Conservation (phyloP, 2,797 vertebrate genomes). For the Schizopygopsis pylzovi region DNA sequence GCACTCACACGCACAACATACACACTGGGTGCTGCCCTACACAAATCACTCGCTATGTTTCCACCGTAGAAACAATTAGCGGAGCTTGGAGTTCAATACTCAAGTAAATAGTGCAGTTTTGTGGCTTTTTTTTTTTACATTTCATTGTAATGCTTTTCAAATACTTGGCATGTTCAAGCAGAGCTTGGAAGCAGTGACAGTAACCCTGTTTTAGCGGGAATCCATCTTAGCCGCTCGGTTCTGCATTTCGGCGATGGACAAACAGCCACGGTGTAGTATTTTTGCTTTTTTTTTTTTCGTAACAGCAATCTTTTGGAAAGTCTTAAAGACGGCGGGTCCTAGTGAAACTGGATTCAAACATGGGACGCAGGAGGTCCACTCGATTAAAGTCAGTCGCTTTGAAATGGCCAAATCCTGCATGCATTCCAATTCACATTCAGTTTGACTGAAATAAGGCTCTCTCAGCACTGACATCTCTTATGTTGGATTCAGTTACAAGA, state of each 20-base stretch:
- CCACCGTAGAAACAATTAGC: slow-evolving; percentile 7
- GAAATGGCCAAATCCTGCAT: slow-evolving; percentile 58
- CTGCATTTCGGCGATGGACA: slow-evolving; percentile 1
- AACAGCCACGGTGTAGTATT: slow-evolving; percentile 36
- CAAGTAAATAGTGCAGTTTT: slow-evolving; percentile 42
- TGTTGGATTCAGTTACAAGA: slow-evolving; percentile 52
- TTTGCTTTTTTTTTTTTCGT: slow-evolving; percentile 40
- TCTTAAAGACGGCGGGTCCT: slow-evolving; percentile 50
- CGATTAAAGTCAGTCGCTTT: slow-evolving; percentile 44
- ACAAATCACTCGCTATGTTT: slow-evolving; percentile 39
- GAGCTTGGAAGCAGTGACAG: slow-evolving; percentile 12
- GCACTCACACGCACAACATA: slow-evolving; percentile 72
- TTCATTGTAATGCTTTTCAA: not conserved
- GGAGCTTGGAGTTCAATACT: not conserved
- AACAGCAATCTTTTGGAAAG: slow-evolving; percentile 52
- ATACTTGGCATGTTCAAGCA: slow-evolving; percentile 45
- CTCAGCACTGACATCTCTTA: slow-evolving; percentile 51
- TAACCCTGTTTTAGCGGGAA: slow-evolving; percentile 10
- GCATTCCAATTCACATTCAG: slow-evolving; percentile 62
- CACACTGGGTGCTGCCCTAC: slow-evolving; percentile 48
- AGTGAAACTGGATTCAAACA: slow-evolving; percentile 49
- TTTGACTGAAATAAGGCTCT: slow-evolving; percentile 65
- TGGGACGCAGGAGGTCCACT: slow-evolving; percentile 16
- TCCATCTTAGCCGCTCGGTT: not conserved
- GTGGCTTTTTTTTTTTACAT: not conserved